Evolutionary conservation across 2,113 vertebrate species (phyloP).

Genomic region (Ploceus nigricollis): DNA sequence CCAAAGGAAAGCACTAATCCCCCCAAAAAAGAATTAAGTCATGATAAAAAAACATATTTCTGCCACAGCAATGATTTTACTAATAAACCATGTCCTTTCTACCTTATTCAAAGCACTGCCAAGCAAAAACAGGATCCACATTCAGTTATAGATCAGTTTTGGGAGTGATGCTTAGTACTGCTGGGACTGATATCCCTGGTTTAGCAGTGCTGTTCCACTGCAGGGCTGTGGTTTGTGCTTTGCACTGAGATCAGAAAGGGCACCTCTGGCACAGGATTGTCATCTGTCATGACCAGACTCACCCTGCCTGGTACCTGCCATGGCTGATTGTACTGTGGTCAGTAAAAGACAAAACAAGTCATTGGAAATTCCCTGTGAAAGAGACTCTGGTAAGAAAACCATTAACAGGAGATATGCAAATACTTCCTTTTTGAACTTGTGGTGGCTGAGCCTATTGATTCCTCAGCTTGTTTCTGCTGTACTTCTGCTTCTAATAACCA

Average conservation of each 20-base stretch:
- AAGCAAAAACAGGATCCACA: background rate
- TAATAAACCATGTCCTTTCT: background rate
- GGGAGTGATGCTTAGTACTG: background rate
- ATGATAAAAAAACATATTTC: background rate
- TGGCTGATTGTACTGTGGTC: background rate
- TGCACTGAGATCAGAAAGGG: background rate
- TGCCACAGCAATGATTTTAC: background rate
- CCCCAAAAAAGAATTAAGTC: background rate
- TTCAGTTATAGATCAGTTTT: background rate
- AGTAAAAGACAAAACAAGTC: background rate
- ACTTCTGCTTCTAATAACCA: background rate
- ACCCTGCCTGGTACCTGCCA: too few relatives aligned
- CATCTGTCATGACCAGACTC: background rate
- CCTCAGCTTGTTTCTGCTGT: background rate
- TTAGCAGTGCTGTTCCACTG: background rate
- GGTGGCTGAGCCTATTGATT: background rate
- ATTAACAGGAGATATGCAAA: background rate
- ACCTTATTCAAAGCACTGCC: background rate
- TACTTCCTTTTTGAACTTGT: background rate
- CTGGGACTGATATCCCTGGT: background rate
- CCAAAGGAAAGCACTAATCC: background rate
- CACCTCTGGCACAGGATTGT: background rate
- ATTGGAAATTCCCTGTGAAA: background rate
- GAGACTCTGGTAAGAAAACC: background rate
- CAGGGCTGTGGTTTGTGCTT: background rate